Conservation (phyloP, 2,888 invertebrate species). For the Toxonevra muliebris region DNA sequence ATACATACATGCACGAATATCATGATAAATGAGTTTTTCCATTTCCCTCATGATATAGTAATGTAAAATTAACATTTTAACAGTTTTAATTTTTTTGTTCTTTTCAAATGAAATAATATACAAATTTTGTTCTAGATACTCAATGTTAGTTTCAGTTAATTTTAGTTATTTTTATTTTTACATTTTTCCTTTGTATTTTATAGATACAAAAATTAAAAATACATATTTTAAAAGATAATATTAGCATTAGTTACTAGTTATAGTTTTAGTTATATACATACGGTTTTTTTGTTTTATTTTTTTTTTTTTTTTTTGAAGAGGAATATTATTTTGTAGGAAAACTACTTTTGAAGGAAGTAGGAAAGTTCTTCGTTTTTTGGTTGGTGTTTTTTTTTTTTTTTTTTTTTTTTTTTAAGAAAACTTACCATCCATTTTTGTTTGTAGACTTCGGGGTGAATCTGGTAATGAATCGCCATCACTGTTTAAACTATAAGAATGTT, state of each 20-base stretch:
- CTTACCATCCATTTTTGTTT: conserved; percentile 79
- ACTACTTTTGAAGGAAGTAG: too few relatives aligned
- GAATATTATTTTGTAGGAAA: background rate
- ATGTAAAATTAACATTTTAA: too few relatives aligned
- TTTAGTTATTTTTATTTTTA: conserved; percentile 21
- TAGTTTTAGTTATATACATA: too few relatives aligned
- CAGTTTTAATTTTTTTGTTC: too few relatives aligned
- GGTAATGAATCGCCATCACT: conserved; percentile 78
- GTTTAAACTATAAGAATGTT: conserved; percentile 89
- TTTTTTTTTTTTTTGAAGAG: too few relatives aligned
- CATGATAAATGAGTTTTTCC: conserved; percentile 24
- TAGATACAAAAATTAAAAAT: too few relatives aligned
- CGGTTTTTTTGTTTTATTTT: too few relatives aligned
- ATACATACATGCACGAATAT: conserved; percentile 19
- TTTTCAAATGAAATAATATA: too few relatives aligned
- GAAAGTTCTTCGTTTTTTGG: too few relatives aligned
- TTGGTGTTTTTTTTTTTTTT: background rate
- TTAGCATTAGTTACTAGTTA: too few relatives aligned
- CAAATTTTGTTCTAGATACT: too few relatives aligned
- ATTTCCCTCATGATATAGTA: conserved; percentile 6
- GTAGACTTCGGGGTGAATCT: conserved; percentile 72
- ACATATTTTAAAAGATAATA: too few relatives aligned
- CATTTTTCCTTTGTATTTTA: background rate
- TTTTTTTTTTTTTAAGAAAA: conserved; percentile 27
- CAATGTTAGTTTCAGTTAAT: conserved; percentile 35